These are phyloP conservation scores for Alca torda DNA, from an alignment of 2,797 vertebrate species.

Conservation along the genomic window DNA sequence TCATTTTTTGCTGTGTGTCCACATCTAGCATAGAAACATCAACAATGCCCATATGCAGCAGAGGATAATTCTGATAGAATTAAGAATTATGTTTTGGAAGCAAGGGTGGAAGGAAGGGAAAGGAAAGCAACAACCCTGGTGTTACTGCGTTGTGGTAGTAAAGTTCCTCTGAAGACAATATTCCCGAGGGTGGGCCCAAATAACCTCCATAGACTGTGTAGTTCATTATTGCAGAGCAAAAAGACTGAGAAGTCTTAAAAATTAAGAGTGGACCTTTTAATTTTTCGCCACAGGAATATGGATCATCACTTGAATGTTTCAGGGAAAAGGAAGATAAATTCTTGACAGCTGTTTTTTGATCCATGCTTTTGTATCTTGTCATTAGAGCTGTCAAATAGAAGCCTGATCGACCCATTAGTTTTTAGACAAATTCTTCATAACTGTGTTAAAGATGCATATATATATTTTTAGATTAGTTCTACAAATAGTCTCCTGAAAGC, in stretches of 20 bases:
- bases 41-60: background rate
- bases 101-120: background rate
- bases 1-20: background rate
- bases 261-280: background rate
- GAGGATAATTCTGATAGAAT: background rate
- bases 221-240: background rate
- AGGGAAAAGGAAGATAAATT: background rate
- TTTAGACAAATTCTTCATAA: background rate
- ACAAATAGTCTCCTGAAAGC: background rate
- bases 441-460: accelerated
- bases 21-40: background rate
- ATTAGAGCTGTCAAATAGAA: background rate
- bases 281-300: background rate
- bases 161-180: background rate
- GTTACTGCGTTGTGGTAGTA: background rate
- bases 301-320: background rate
- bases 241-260: background rate
- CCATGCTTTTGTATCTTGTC: background rate
- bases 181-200: background rate
- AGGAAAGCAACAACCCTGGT: background rate
- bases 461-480: background rate
- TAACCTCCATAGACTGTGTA: background rate
- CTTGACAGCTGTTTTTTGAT: background rate
- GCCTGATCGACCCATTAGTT: background rate
- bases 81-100: background rate